These are phyloP conservation scores for Gymnothorax javanicus DNA, from an alignment of 2,797 vertebrate genomes.

Conservation along the genomic window DNA sequence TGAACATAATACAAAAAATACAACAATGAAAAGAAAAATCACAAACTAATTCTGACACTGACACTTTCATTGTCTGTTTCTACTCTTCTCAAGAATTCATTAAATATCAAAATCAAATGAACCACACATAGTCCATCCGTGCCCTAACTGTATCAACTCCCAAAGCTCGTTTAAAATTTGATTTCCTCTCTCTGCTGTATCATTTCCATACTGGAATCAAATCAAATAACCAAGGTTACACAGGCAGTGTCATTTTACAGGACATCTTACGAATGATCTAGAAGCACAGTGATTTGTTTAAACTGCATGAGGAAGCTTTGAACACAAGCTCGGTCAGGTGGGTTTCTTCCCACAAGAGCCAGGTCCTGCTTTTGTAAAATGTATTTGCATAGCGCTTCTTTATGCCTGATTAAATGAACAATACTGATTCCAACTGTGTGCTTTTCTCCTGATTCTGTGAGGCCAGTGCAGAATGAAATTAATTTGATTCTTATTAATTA, in stretches of 20 bases:
- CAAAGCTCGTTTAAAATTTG: not conserved
- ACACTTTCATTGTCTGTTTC: not conserved
- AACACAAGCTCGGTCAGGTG: slow-evolving; percentile 5
- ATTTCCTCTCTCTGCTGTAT: not conserved
- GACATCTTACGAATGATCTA: not conserved
- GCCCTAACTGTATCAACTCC: not conserved
- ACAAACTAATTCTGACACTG: no score
- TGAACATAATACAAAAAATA: no score
- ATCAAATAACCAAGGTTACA: slow-evolving; percentile 11
- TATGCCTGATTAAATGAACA: slow-evolving; percentile 21
- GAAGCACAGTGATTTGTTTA: slow-evolving; percentile 24
- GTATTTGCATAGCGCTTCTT: not conserved
- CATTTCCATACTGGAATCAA: not conserved
- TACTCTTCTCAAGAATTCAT: not conserved
- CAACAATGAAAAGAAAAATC: no score
- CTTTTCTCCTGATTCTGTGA: not conserved
- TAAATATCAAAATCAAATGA: slow-evolving; percentile 1
- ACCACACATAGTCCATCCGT: not conserved
- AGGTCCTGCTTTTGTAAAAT: not conserved
- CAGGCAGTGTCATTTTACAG: not conserved
- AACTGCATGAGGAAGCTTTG: slow-evolving; percentile 16
- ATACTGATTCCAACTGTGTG: not conserved
- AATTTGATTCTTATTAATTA: not conserved
- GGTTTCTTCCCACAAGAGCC: not conserved
- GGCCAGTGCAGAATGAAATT: not conserved